Percentiles rank a stretch among this genome's conserved stretches.
Evolutionary conservation across 2,113 vertebrate species (phyloP).

Genomic region (Nibea coibor): DNA sequence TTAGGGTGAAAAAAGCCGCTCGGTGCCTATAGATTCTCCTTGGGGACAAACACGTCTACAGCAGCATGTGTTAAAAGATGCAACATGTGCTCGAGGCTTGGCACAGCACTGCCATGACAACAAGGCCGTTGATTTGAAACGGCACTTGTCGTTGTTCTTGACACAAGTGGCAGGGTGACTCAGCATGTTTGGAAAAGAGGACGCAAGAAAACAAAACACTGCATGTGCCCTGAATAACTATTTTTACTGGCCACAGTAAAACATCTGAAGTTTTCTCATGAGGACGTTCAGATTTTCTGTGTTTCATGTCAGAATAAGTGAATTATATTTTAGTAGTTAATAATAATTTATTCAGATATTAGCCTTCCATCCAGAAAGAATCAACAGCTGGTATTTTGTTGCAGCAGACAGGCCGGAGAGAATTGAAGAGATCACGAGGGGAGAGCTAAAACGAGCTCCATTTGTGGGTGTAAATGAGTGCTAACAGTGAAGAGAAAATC

Average conservation of each 20-base stretch:
- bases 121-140: not conserved
- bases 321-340: too few species aligned
- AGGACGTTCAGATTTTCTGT: not conserved
- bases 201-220: not conserved
- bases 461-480: slow-evolving; percentile 29
- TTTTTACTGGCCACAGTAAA: not conserved
- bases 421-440: not conserved
- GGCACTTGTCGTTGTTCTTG: not conserved
- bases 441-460: slow-evolving; percentile 13
- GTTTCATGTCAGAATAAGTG: not conserved
- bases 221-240: not conserved
- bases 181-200: slow-evolving; percentile 7
- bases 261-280: not conserved
- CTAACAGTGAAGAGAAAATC: not conserved
- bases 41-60: too few species aligned
- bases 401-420: not conserved
- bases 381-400: slow-evolving; percentile 3
- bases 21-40: not conserved
- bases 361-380: not conserved
- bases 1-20: not conserved
- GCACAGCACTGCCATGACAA: not conserved
- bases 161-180: not conserved
- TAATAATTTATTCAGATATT: not conserved
- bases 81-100: slow-evolving; percentile 2
- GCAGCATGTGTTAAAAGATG: not conserved